These are phyloP conservation scores for Eueides isabella DNA, from an alignment of 1,140 invertebrate species.

Conservation along the genomic window DNA sequence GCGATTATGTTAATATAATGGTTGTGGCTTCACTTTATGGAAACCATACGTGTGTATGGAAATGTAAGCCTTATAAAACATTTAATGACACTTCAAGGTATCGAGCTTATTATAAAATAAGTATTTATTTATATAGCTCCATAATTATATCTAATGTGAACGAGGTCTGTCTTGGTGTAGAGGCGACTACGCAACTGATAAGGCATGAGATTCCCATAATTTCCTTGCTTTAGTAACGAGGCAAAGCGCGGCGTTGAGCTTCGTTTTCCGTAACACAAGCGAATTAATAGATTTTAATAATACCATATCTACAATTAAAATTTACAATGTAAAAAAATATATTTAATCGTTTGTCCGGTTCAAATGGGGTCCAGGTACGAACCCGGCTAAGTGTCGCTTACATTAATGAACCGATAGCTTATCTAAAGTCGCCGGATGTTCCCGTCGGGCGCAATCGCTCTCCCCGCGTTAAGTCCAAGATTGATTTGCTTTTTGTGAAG, in stretches of 20 bases:
- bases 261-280: too few species aligned
- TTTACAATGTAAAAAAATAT: background rate
- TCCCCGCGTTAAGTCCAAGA: background rate
- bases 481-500: background rate
- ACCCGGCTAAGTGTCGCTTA: background rate
- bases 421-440: background rate
- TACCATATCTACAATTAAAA: background rate
- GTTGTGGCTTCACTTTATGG: conserved; percentile 41
- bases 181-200: too few species aligned
- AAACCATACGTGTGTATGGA: conserved; percentile 27
- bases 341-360: background rate
- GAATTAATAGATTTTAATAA: too few species aligned
- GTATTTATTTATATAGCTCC: background rate
- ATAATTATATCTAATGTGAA: too few species aligned
- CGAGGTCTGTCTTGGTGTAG: too few species aligned
- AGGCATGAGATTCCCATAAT: too few species aligned
- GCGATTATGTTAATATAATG: conserved; percentile 39
- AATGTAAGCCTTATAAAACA: background rate
- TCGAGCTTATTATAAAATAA: background rate
- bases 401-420: background rate
- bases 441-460: background rate
- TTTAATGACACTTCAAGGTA: background rate
- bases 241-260: too few species aligned
- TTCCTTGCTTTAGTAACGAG: too few species aligned
- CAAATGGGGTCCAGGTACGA: background rate